Conservation (phyloP, 2,797 vertebrate genomes). For the Hypotaenidia okinawae region DNA sequence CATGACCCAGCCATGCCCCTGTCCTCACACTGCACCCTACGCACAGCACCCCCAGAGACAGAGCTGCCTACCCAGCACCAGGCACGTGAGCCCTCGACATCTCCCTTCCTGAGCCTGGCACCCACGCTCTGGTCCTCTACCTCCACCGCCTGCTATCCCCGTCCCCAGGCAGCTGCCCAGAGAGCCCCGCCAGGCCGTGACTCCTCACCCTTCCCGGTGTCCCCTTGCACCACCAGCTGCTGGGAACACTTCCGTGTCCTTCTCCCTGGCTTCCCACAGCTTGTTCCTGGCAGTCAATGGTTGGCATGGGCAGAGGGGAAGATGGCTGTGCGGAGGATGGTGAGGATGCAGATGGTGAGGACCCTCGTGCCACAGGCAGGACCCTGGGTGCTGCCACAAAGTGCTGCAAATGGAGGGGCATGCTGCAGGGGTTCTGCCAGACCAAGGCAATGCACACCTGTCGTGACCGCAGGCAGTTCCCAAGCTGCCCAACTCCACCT, state of each 20-base stretch:
- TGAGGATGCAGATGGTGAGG: not conserved
- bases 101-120: no score
- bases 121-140: fast-evolving
- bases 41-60: no score
- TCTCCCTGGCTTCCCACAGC: no score
- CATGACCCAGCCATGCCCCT: no score
- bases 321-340: fast-evolving
- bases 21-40: fast-evolving
- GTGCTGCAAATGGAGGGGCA: fast-evolving
- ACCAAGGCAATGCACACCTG: not conserved
- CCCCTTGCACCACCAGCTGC: not conserved
- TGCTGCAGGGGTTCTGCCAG: not conserved
- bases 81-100: not conserved
- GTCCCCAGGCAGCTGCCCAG: no score
- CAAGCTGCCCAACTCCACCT: not conserved
- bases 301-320: not conserved
- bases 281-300: not conserved
- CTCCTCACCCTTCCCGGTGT: fast-evolving
- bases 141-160: not conserved
- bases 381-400: not conserved
- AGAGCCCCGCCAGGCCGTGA: fast-evolving
- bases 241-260: no score
- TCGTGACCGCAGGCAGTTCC: fast-evolving
- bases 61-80: no score
- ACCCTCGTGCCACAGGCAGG: fast-evolving